phyloP scores from a whole-genome alignment of 2,888 invertebrate genomes.

The Agrilus biguttatus region DNA sequence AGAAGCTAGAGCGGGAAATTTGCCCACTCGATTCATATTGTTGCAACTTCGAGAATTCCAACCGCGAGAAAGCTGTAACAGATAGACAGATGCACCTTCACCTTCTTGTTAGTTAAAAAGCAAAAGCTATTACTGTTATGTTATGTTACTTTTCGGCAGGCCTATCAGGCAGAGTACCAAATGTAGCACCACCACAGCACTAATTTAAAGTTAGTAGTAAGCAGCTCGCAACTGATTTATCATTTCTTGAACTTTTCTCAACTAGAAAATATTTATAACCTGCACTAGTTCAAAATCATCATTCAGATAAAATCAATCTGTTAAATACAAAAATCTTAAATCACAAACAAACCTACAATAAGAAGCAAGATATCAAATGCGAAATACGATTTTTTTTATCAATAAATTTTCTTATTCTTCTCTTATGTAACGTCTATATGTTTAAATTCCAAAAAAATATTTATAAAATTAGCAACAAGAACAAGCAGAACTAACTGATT shows the following conservation, averaged over 20 bases:
- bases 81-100: conserved; percentile 17
- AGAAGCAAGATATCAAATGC: too few relatives aligned
- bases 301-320: too few relatives aligned
- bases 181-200: conserved; percentile 33
- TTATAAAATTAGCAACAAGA: too few relatives aligned
- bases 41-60: conserved; percentile 37
- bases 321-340: too few relatives aligned
- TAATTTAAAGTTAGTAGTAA: conserved; percentile 25
- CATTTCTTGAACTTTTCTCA: conserved; percentile 6
- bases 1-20: conserved; percentile 28
- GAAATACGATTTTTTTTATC: too few relatives aligned
- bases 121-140: conserved; percentile 6
- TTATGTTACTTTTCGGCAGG: too few relatives aligned
- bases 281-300: too few relatives aligned
- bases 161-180: conserved; percentile 16
- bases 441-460: too few relatives aligned
- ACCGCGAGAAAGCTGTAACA: conserved; percentile 34
- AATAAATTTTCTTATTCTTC: too few relatives aligned
- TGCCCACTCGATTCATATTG: conserved; percentile 32
- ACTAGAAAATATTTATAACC: conserved; percentile 3
- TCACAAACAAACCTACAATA: too few relatives aligned
- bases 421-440: too few relatives aligned
- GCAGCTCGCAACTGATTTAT: conserved; percentile 15
- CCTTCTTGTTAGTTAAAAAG: conserved; percentile 16
- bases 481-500: too few relatives aligned